Evolutionary conservation across 2,797 vertebrate species (phyloP).

Genomic region (Rhinoraja longicauda): DNA sequence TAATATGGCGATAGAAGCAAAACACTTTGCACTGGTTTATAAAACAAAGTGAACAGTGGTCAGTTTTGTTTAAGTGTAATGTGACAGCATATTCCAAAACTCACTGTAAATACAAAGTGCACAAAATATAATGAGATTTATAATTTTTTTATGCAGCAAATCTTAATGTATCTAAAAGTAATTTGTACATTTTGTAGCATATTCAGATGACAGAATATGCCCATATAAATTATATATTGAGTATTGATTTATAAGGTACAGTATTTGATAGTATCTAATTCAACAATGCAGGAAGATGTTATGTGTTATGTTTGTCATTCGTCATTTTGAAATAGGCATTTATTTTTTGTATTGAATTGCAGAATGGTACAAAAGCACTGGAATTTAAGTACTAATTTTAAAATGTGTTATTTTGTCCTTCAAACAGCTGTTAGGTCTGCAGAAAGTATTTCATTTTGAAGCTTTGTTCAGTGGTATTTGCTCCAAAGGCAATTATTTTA

Average conservation of each 20-base stretch:
- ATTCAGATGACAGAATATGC: background rate
- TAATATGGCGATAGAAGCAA: background rate
- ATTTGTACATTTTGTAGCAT: slow-evolving; percentile 31
- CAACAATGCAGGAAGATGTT: background rate
- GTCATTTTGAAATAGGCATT: background rate
- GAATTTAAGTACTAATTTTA: slow-evolving; percentile 29
- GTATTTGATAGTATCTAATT: slow-evolving; percentile 15
- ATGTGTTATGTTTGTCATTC: background rate
- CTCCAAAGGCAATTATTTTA: slow-evolving; percentile 16
- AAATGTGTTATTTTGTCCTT: background rate
- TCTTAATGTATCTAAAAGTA: slow-evolving; percentile 24
- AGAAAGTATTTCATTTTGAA: slow-evolving; percentile 22
- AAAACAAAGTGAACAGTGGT: background rate
- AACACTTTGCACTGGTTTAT: background rate
- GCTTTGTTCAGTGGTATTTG: background rate
- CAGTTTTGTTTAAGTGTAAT: background rate
- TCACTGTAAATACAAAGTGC: slow-evolving; percentile 32
- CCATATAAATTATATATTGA: slow-evolving; percentile 34
- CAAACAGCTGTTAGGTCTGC: background rate
- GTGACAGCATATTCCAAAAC: slow-evolving; percentile 29
- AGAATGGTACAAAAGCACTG: slow-evolving; percentile 14
- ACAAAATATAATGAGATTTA: slow-evolving; percentile 5
- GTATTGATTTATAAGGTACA: slow-evolving; percentile 19
- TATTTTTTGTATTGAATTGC: background rate
- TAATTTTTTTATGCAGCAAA: slow-evolving; percentile 29